These are phyloP conservation scores for Hydra vulgaris DNA, from an alignment of 30 jellyfish, hydroid and myxozoan genomes.

Conservation along the genomic window DNA sequence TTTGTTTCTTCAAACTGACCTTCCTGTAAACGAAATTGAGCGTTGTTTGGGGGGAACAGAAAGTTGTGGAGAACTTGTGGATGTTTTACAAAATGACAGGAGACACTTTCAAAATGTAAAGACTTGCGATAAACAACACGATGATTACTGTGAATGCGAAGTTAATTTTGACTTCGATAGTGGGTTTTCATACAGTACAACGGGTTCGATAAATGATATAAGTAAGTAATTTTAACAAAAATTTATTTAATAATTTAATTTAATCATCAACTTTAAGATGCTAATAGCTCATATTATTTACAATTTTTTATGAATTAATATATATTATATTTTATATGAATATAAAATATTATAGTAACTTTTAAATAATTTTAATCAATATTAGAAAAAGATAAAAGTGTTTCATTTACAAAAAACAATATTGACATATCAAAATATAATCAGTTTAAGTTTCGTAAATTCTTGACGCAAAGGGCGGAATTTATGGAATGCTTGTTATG, in stretches of 20 bases:
- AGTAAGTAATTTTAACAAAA: constrained; percentile 40
- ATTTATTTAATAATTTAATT: neutral
- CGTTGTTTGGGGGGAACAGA: constrained; percentile 60
- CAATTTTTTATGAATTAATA: too few relatives aligned
- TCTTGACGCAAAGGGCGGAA: neutral
- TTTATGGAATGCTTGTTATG: neutral
- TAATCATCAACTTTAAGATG: neutral
- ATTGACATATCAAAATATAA: too few relatives aligned
- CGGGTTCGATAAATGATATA: constrained; percentile 76
- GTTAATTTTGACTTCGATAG: constrained; percentile 63
- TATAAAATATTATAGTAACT: too few relatives aligned
- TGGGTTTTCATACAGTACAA: constrained; percentile 91
- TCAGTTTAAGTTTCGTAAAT: too few relatives aligned
- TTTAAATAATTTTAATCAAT: too few relatives aligned
- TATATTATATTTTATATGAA: too few relatives aligned
- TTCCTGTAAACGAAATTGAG: constrained; percentile 63
- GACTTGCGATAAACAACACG: neutral
- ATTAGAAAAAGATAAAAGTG: too few relatives aligned
- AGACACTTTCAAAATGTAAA: constrained; percentile 16
- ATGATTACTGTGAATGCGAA: constrained; percentile 26
- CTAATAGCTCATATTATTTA: too few relatives aligned
- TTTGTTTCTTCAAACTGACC: constrained; percentile 69
- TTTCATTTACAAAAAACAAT: too few relatives aligned
- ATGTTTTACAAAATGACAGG: constrained; percentile 51
- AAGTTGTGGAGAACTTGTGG: constrained; percentile 70